Evolutionary conservation across 2,888 invertebrate species (phyloP), one percentile per base, ranked within the genome.

Genomic region (Polyommatus iphigenia): DNA sequence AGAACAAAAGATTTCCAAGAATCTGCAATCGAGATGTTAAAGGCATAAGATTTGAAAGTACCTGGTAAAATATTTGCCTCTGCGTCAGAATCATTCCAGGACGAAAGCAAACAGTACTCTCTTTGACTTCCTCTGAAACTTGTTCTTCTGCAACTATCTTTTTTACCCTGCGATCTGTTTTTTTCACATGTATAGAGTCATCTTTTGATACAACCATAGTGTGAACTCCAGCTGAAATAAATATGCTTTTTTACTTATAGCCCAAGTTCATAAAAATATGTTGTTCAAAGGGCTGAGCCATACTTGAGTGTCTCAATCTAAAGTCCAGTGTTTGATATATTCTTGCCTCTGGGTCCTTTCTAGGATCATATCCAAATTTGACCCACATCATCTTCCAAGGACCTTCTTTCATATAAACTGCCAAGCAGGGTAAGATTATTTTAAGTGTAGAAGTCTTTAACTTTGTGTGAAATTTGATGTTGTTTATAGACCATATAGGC

Each of bases 351-450:
- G 97, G 96, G 81, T 98, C 96, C 83, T 96, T 96, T 41, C 98
- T 95, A 0, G 99, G 99, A 92, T 99, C 99, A 86, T 98, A 99
- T 0, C 99, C 99, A 85, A 97, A 96, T 83, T 95, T 96, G 0
- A 98, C 96, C 98, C 99, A 99, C 87, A 98, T 95, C 77, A 96
- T 95, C 81, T 98, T 95, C 98, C 99, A 99, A 0, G 99, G 99
- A 0, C 99, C 99, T 80, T 96, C 97, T 78, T 95, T 95, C 89
- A 97, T 98, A 87, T 98, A 98, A 87, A 98, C 97, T 0, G 98
- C 98, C 4, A 98, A 91, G 41, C 96, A 95, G 0, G 99, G 98
- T 79, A 99, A 93, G 18, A 99, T 94, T 78, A 96, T 95, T 89
- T 97, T 98, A 0, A 98, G 85, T 77, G 96, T 95, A 18, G 95